Evolutionary conservation across 2,797 vertebrate genomes (phyloP), one percentile per base, ranked within the genome.

Genomic region (Amphiprion clarkii): DNA sequence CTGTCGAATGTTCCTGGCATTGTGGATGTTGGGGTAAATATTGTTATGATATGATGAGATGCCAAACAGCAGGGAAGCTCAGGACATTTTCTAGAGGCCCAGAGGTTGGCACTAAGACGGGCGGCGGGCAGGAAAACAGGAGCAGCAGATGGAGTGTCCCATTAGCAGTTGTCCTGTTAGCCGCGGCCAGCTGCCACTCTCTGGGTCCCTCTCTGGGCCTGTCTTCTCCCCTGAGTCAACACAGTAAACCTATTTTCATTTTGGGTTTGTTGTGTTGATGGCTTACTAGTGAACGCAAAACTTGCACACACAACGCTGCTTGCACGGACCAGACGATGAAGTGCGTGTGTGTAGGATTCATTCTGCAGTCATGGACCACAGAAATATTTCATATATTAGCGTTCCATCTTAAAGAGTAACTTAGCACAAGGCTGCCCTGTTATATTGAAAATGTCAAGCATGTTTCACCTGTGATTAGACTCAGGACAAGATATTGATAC

Each of bases 141-240:
- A 80, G 76, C 80, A 86, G 90, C 91, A 92, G 91, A 94, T 91
- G 92, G 85, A 89, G 75, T 49, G 78, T 92, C 91, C 90, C 87
- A 84, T 92, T 83, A 87, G 89, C 79, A 67, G 84, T 89, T 89
- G 86, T 91, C 87, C 90, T 87, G 86, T 89, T 85, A 83, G 88
- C 71, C 39, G 40, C 53, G 79, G 86, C 89, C 93, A 93, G 91
- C 92, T 94, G 92, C 89, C 85, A 71, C 91, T 91, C 86, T 88
- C 64, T 81, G 67, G 73, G 81, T 73, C 84, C 87, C 87, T 88
- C 87, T 82, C 56, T 72, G 85, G 84, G 62, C 70, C 66, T 17
- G 14, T 71, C 51, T 17, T 65, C 72, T 86, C 89, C 85, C 86
- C 81, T 54, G 79, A 82, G 87, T 78, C 78, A 11, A 69, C 80